Evolutionary conservation across 2,113 vertebrate species (phyloP), one percentile per base, ranked within the genome.

Genomic region (Puffinus mauretanicus): DNA sequence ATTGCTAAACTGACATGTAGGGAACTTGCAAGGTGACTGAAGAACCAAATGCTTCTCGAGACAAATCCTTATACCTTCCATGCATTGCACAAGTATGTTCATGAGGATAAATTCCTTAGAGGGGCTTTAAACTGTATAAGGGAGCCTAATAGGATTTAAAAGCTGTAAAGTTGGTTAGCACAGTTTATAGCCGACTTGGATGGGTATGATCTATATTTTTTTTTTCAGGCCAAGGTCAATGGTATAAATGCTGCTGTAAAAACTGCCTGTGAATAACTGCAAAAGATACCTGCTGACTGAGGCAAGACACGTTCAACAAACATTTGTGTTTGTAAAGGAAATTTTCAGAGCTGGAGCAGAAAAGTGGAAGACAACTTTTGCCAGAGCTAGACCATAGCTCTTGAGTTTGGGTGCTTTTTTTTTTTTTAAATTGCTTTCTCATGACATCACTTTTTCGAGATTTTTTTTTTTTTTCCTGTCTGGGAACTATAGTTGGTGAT

Each of bases 141-240:
- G 54, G 40, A 91, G 12, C 38, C 84, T 91, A 92, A 95, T 11
- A 95, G 52, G 57, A 77, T 85, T 94, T 83, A 71, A 90, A 94
- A 58, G 60, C 60, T 94, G 57, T 89, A 52, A 93, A 91, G 65
- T 76, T 92, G 77, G 47, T 65, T 88, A 86, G 42, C 25, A 76
- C 11, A 42, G 27, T 93, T 86, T 85, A 77, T 40, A 46, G 18
- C n/a, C 46, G 70, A 16, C 51, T 67, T 85, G 83, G 55, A 81
- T 71, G 38, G 32, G 22, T 77, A 32, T 34, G 38, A 71, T 54
- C 44, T 73, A 1, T 66, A 32, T 52, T 22, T 69, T 82, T 42
- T 42, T 86, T 76, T 75, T 55, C 42, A 62, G 62, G 75, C 34
- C 78, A 85, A 86, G 85, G 87, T 79, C 65, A 83, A 0, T 54